Base-by-base conservation (phyloP, 2,888 invertebrate species). In the Crepidodera aurea region DNA sequence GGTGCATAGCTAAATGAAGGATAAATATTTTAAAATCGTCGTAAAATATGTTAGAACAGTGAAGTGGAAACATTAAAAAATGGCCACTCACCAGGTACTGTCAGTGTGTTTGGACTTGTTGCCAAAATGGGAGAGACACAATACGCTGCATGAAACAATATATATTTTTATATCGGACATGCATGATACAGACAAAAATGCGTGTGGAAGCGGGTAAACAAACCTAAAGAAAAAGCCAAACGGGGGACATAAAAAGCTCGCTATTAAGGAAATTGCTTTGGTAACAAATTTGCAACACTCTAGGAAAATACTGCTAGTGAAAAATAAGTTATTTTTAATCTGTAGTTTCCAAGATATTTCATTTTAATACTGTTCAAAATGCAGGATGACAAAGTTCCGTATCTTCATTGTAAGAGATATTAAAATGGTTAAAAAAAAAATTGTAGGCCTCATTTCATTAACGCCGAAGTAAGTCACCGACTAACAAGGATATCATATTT, bases 81-180 rank as follows among this genome's bases (percentile, higher is more conserved):
- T 32, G 18, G 48, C 37, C 39, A 80, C 81, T 83, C 86, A 89
- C 89, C 89, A 86, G 88, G 83, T 67, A 89, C 87, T 64, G 85
- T 81, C 71, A 90, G 82, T 65, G 88, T 86, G 81, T 88, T 89
- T 59, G 89, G 88, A 75, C 87, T 89, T 72, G 86, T 86, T 60
- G 87, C 83, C 85, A 85, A 80, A 75, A 88, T 88, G 62, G 89
- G 88, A 63, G 89, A 88, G 75, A 88, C 88, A 79, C 89, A 88
- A 82, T 84, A 89, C 32, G 89, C 89, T 89, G 89, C 87, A 86
- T 88, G 87, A 85, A 82, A 80, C 51, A 65, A 59, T 46, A 40
- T 39, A 18, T 19, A 48, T 13, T 39, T 15, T 16, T 39, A 44
- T 40, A 3, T 44, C 25, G 15, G 19, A 46, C 32, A 58, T 55